Base-by-base conservation (phyloP, 1,140 invertebrate genomes). In the Neodiprion pinetum region DNA sequence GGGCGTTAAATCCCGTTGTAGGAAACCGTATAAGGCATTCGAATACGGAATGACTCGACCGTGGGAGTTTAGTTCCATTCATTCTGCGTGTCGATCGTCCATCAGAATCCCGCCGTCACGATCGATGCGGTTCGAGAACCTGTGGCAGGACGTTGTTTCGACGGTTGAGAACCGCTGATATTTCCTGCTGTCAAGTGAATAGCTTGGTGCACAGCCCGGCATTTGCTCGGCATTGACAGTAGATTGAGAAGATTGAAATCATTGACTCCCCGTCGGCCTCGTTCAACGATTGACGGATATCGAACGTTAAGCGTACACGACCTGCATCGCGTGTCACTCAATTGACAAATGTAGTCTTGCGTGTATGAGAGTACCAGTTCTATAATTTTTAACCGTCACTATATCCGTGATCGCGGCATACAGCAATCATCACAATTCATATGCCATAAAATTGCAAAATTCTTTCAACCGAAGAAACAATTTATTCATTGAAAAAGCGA, bases 181-280 rank as follows among this genome's bases (percentile, higher is more conserved):
- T 61, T 61, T 79, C 74, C 76, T 70, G 79, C 76, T 77, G 79
- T 67, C 72, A 79, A 71, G 77, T 78, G 79, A 80, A 79, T 80
- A 79, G 70, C 72, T 74, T 72, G 66, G 2, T 61, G 53, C 53
- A 40, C 28, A 14, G 67, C 71, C 66, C 80, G 74, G 77, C 74
- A 77, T 70, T 76, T 76, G 80, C 72, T 49, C 67, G 73, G 73
- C 80, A 81, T 81, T 80, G 80, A 81, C 80, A 81, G 80, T 70
- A 81, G 80, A 81, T 81, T 79, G 74, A 81, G 80, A 67, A 81
- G 80, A 81, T 81, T 79, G 74, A 78, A 78, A 81, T 80, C 80
- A 80, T 47, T 23, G 67, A 69, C 21, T 81, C 76, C 74, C 67
- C 77, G 74, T 73, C 49, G 73, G 72, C 73, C 75, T 73, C 77